Evolutionary conservation across 2,888 invertebrate genomes (phyloP).

Genomic region (Galerucella pusilla): DNA sequence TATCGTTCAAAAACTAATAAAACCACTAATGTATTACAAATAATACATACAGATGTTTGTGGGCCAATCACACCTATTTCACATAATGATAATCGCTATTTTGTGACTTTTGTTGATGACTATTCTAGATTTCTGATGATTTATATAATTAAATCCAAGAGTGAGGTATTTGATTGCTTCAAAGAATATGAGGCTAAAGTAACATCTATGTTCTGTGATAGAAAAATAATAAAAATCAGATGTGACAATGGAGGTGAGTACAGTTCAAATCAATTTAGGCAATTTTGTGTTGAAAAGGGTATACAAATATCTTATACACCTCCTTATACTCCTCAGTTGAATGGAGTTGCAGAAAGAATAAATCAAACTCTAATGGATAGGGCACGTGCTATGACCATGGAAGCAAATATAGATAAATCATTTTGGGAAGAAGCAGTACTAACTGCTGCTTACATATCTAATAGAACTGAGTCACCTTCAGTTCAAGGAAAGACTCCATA

Average conservation of each 20-base stretch:
- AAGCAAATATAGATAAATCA: no score
- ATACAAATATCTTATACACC: no score
- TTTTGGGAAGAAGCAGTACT: no score
- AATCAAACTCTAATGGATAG: no score
- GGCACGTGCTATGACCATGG: no score
- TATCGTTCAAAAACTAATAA: neutral
- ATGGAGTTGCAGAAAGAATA: no score
- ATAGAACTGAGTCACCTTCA: slow-evolving; percentile 30
- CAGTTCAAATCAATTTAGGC: neutral
- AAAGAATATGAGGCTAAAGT: slow-evolving; percentile 24
- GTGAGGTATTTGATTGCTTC: slow-evolving; percentile 22
- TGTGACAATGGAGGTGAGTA: slow-evolving; percentile 30
- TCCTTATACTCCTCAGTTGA: no score
- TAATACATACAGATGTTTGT: slow-evolving; percentile 11
- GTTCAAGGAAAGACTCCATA: neutral
- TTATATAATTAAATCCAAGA: slow-evolving; percentile 21
- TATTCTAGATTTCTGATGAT: slow-evolving; percentile 27
- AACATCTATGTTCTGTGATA: slow-evolving; percentile 12
- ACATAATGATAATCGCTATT: slow-evolving; percentile 27
- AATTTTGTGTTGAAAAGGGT: no score
- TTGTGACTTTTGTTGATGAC: slow-evolving; percentile 28
- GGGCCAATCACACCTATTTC: slow-evolving; percentile 15
- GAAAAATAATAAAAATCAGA: slow-evolving; percentile 13
- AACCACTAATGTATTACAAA: neutral
- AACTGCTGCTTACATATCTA: slow-evolving; percentile 26